phyloP scores from a whole-genome alignment of 2,888 invertebrate species.

The Pandemis cinnamomeana region DNA sequence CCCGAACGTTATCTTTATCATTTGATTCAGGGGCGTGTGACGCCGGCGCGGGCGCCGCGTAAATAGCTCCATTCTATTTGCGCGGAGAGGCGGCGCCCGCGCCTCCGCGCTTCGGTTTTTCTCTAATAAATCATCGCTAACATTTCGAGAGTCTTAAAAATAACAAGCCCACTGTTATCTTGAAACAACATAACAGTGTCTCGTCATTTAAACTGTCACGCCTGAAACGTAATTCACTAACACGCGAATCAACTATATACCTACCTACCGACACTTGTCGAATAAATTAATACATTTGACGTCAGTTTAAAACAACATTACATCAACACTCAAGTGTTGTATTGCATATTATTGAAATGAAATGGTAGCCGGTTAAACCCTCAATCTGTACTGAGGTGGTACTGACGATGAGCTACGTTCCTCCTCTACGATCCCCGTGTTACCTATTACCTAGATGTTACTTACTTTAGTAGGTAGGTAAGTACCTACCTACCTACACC shows the following conservation, averaged over 20 bases:
- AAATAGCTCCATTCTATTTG: constrained; percentile 35
- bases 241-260: background rate
- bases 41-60: constrained; percentile 15
- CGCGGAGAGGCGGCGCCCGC: constrained; percentile 25
- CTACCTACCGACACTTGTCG: background rate
- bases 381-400: no score
- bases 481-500: no score
- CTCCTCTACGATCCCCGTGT: no score
- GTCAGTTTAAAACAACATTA: background rate
- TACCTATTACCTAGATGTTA: no score
- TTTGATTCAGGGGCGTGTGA: constrained; percentile 33
- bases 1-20: constrained; percentile 32
- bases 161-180: constrained; percentile 2
- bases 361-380: no score
- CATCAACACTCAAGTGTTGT: background rate
- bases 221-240: background rate
- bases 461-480: no score
- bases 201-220: background rate
- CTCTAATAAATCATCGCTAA: constrained; percentile 31
- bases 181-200: background rate
- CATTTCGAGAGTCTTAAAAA: constrained; percentile 26
- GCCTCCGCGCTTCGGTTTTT: constrained; percentile 25
- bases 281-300: background rate
- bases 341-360: background rate
- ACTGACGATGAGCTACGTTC: no score